Evolutionary conservation across 2,797 vertebrate species (phyloP).

Genomic region (Thunnus albacares): DNA sequence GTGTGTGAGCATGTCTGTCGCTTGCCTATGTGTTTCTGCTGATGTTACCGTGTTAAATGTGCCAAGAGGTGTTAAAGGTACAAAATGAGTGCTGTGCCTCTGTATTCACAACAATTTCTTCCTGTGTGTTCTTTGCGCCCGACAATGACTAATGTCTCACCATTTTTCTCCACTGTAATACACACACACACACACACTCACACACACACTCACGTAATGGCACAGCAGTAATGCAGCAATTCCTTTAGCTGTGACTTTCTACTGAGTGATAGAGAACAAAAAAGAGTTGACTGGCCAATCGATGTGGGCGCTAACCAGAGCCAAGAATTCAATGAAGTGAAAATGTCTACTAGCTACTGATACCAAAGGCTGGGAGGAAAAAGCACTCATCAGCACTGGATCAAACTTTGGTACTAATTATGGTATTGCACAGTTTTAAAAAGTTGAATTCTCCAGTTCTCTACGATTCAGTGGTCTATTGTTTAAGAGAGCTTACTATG

Average conservation of each 20-base stretch:
- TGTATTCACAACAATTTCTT: slow-evolving; percentile 28
- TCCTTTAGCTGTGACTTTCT: slow-evolving; percentile 49
- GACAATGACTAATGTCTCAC: slow-evolving; percentile 49
- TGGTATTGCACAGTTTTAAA: slow-evolving; percentile 9
- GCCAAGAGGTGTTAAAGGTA: slow-evolving; percentile 11
- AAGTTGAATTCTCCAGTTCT: not conserved
- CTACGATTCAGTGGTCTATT: not conserved
- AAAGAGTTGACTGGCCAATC: slow-evolving; percentile 58
- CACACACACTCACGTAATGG: not conserved
- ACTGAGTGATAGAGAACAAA: slow-evolving; percentile 65
- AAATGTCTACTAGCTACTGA: slow-evolving; percentile 50
- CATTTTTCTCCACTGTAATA: slow-evolving; percentile 29
- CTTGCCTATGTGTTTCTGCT: slow-evolving; percentile 20
- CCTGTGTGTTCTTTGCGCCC: slow-evolving; percentile 34
- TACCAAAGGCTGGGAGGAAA: slow-evolving; percentile 19
- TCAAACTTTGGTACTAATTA: slow-evolving; percentile 33
- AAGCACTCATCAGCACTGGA: slow-evolving; percentile 42
- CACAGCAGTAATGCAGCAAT: slow-evolving; percentile 32
- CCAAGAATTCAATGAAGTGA: slow-evolving; percentile 48
- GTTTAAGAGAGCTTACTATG: not conserved
- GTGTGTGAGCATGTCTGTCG: slow-evolving; percentile 8
- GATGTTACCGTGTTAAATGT: not conserved
- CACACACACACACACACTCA: slow-evolving; percentile 14
- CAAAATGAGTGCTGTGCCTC: not conserved
- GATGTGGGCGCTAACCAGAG: slow-evolving; percentile 46